Conservation (phyloP, 2,113 vertebrate species). For the Ciconia stormi region DNA sequence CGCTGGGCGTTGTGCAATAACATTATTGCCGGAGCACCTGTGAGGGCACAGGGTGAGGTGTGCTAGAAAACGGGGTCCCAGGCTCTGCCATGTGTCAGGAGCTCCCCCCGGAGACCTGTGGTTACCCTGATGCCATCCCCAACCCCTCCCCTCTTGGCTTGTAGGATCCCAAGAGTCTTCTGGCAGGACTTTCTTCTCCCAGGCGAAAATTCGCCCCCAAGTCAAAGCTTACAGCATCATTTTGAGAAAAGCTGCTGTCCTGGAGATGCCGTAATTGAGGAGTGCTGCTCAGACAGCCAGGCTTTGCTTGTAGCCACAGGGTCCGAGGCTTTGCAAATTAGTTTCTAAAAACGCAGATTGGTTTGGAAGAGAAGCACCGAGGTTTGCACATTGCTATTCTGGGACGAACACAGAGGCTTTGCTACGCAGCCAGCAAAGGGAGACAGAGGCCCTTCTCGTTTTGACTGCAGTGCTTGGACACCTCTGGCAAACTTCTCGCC, state of each 20-base stretch:
- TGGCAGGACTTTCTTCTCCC: neutral
- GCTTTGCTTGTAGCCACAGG: neutral
- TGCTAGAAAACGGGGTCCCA: neutral
- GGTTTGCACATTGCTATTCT: slow-evolving; percentile 10
- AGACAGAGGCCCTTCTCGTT: neutral
- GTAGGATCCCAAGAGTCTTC: neutral
- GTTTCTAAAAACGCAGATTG: slow-evolving; percentile 23
- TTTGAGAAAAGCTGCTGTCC: neutral
- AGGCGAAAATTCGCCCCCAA: neutral
- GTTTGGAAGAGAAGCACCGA: slow-evolving; percentile 33
- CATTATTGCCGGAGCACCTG: neutral
- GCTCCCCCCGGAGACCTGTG: neutral
- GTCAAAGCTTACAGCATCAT: neutral
- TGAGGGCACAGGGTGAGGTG: neutral
- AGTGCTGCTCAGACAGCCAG: neutral
- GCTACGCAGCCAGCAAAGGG: neutral
- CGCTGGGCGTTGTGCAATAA: neutral
- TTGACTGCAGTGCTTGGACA: neutral
- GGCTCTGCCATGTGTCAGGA: neutral
- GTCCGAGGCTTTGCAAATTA: slow-evolving; percentile 19
- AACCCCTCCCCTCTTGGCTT: neutral
- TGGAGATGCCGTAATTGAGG: neutral
- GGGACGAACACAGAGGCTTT: neutral
- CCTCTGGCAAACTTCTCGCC: neutral
- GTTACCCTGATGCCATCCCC: neutral